These are phyloP conservation scores for Bellardia bayeri DNA, from an alignment of 2,888 invertebrate genomes.

Conservation along the genomic window DNA sequence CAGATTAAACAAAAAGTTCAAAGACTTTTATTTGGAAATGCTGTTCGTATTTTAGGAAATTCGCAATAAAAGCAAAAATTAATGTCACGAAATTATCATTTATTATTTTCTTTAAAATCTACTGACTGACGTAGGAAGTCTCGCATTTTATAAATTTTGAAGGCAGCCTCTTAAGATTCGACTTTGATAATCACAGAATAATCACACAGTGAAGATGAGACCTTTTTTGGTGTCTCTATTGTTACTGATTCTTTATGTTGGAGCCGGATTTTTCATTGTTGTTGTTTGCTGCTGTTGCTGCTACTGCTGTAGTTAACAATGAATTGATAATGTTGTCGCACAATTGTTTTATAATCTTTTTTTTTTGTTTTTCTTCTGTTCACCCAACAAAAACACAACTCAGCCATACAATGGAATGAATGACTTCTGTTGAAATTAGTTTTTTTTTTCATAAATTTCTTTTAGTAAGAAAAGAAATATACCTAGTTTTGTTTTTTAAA, in stretches of 20 bases:
- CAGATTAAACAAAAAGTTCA: constrained; percentile 67
- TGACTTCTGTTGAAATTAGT: constrained; percentile 39
- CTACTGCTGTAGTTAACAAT: constrained; percentile 55
- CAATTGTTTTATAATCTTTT: constrained; percentile 58
- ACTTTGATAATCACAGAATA: constrained; percentile 60
- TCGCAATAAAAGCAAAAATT: constrained; percentile 70
- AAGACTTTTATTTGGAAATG: constrained; percentile 37
- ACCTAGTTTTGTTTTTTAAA: constrained; percentile 8
- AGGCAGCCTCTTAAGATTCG: constrained; percentile 57
- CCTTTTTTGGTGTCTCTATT: constrained; percentile 42
- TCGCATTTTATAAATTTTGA: neutral
- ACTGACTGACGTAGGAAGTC: neutral
- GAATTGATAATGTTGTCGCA: constrained; percentile 72
- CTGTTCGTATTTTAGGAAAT: neutral
- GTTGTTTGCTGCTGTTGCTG: neutral
- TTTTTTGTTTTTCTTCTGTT: constrained; percentile 21
- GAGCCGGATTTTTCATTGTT: constrained; percentile 40
- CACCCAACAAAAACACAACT: neutral
- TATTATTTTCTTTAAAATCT: constrained; percentile 53
- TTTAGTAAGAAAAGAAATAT: neutral
- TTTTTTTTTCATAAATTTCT: constrained; percentile 10
- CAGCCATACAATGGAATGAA: constrained; percentile 11
- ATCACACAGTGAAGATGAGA: constrained; percentile 52
- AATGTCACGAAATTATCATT: constrained; percentile 81
- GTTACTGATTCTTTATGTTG: constrained; percentile 41